Conservation (phyloP, 1,140 invertebrate genomes). For the Metopolophium dirhodum region DNA sequence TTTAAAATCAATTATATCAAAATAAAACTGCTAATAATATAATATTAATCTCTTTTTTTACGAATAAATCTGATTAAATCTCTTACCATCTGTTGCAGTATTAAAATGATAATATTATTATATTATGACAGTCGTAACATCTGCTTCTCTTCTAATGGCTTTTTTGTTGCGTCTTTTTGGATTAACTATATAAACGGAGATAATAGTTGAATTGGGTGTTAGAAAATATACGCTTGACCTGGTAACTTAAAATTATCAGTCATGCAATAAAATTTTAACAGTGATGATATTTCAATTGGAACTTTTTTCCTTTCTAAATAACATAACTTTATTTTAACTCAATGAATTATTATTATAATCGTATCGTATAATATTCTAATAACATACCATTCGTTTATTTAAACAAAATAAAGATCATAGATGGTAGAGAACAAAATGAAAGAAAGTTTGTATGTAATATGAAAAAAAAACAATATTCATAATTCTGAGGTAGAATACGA, state of each 20-base stretch:
- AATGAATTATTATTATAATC: not conserved
- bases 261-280: conserved; percentile 6
- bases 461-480: too few relatives aligned
- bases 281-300: not conserved
- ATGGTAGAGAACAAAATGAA: too few relatives aligned
- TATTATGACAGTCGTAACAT: conserved; percentile 35
- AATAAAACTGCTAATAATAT: not conserved
- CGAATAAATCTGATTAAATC: conserved; percentile 10
- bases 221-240: conserved; percentile 42
- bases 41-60: not conserved
- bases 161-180: conserved; percentile 27
- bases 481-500: not conserved
- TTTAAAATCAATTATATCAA: not conserved
- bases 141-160: conserved; percentile 34
- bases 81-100: not conserved
- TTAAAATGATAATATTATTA: conserved; percentile 46
- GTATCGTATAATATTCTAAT: not conserved
- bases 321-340: too few relatives aligned
- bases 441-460: too few relatives aligned
- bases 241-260: conserved; percentile 19
- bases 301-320: not conserved
- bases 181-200: not conserved
- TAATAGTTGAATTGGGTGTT: conserved; percentile 21
- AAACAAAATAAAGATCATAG: too few relatives aligned
- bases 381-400: not conserved